phyloP scores from a whole-genome alignment of 2,113 vertebrate genomes.

The Oreochromis tanganicae region DNA sequence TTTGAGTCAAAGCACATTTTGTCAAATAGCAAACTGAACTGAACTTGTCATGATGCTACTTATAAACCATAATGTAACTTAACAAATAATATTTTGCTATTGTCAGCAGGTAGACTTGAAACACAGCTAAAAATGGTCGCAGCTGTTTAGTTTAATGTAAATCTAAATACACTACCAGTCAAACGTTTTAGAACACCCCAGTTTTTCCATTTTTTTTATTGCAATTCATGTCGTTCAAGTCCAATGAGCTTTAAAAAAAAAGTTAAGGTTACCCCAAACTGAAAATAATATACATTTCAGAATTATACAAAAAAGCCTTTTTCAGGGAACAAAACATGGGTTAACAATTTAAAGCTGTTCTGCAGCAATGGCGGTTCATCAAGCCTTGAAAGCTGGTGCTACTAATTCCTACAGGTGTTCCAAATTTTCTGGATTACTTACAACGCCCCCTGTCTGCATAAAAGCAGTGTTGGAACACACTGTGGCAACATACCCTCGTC shows the following conservation, averaged over 20 bases:
- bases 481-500: too few relatives aligned
- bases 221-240: neutral
- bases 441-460: too few relatives aligned
- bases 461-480: too few relatives aligned
- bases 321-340: too few relatives aligned
- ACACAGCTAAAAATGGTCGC: neutral
- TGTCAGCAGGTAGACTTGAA: neutral
- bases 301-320: too few relatives aligned
- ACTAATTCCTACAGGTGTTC: too few relatives aligned
- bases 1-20: neutral
- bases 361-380: too few relatives aligned
- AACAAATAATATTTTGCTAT: neutral
- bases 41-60: rapidly evolving
- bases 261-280: too few relatives aligned
- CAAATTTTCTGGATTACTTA: too few relatives aligned
- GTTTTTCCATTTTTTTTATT: neutral
- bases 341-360: too few relatives aligned
- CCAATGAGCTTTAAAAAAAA: neutral
- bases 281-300: too few relatives aligned
- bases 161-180: neutral
- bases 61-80: neutral
- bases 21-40: neutral
- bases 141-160: neutral
- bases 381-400: too few relatives aligned
- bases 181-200: neutral